Conservation (phyloP, 2,888 invertebrate species). For the Erebia epiphron region DNA sequence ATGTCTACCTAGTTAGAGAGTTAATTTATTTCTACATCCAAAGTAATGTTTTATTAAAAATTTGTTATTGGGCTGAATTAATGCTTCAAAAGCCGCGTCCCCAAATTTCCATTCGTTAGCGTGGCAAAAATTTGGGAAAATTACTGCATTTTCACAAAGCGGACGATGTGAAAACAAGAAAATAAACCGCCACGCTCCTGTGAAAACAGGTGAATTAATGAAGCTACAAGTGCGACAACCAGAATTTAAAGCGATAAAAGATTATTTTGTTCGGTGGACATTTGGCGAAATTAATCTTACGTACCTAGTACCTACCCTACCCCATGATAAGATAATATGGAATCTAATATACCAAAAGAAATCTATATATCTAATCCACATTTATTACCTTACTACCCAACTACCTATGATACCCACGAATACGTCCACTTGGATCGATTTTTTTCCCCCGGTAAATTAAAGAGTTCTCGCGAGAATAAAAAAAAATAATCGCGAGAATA, state of each 20-base stretch:
- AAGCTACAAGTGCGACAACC: slow-evolving; percentile 20
- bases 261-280: slow-evolving; percentile 1
- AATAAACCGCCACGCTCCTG: slow-evolving; percentile 17
- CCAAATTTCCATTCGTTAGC: slow-evolving; percentile 13
- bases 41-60: neutral
- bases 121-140: slow-evolving; percentile 9
- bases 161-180: slow-evolving; percentile 17
- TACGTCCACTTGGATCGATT: too few species aligned
- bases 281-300: slow-evolving; percentile 7
- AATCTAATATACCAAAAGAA: too few species aligned
- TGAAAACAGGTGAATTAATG: slow-evolving; percentile 23
- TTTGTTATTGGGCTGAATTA: neutral
- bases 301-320: neutral
- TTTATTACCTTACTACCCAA: too few species aligned
- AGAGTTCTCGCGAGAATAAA: too few species aligned
- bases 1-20: neutral
- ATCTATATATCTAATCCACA: too few species aligned
- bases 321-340: neutral
- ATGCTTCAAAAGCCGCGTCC: neutral
- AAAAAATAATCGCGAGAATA: too few species aligned
- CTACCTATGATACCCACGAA: too few species aligned
- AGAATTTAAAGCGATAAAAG: slow-evolving; percentile 18
- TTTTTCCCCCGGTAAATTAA: too few species aligned
- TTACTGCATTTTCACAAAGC: slow-evolving; percentile 12
- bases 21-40: neutral